Conservation (phyloP, 2,113 vertebrate species). For the Crocuta crocuta region DNA sequence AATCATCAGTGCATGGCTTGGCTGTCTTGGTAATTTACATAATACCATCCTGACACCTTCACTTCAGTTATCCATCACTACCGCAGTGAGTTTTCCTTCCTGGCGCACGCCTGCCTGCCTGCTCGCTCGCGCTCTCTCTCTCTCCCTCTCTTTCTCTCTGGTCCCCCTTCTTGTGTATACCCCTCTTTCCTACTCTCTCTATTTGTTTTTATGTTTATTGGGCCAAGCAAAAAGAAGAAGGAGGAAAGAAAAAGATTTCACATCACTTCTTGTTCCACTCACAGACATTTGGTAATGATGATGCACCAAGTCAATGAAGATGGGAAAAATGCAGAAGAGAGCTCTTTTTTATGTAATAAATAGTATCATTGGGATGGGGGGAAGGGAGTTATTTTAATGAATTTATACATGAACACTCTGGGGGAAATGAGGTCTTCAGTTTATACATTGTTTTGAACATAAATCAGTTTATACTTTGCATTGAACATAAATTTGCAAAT, state of each 20-base stretch:
- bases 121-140: conserved; percentile 84
- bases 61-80: conserved; percentile 93
- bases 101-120: not conserved
- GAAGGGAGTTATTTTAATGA: conserved; percentile 46
- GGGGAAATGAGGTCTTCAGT: conserved; percentile 61
- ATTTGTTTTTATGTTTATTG: conserved; percentile 89
- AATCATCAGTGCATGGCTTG: conserved; percentile 95
- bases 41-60: conserved; percentile 94
- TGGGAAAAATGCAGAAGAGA: conserved; percentile 87
- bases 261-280: conserved; percentile 80
- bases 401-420: conserved; percentile 74
- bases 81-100: conserved; percentile 85
- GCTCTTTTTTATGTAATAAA: conserved; percentile 80
- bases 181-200: conserved; percentile 83
- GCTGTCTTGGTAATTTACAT: conserved; percentile 96
- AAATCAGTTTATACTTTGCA: conserved; percentile 71
- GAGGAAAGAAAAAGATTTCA: conserved; percentile 87
- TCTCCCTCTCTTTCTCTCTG: conserved; percentile 76
- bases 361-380: conserved; percentile 58
- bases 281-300: not conserved
- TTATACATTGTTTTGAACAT: conserved; percentile 35
- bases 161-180: conserved; percentile 70
- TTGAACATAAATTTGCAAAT: conserved; percentile 71
- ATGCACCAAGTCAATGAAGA: conserved; percentile 15
- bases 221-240: conserved; percentile 85